Conservation (phyloP, 1,140 invertebrate species). For the Coboldia fuscipes region DNA sequence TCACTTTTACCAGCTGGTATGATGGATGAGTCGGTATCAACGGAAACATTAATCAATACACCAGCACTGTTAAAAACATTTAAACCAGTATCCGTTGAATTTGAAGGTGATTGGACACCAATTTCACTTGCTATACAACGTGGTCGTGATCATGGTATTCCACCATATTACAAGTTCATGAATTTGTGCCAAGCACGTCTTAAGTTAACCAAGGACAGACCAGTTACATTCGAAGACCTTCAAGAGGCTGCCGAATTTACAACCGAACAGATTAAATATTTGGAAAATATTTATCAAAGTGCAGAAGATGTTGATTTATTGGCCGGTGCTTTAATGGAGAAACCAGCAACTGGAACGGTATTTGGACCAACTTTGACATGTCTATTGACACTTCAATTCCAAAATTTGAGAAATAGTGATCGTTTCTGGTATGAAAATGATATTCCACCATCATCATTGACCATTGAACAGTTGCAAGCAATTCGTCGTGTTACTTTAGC, state of each 20-base stretch:
- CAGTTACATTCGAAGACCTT: constrained; percentile 38
- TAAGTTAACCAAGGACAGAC: constrained; percentile 13
- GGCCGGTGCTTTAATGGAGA: constrained; percentile 65
- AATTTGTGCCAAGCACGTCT: constrained; percentile 39
- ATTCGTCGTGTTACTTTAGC: constrained; percentile 66
- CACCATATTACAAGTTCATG: constrained; percentile 59
- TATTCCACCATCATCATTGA: constrained; percentile 69
- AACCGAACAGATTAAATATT: constrained; percentile 27
- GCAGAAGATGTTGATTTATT: constrained; percentile 74
- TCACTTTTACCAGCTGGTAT: constrained; percentile 41
- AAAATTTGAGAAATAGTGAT: constrained; percentile 56
- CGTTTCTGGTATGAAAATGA: constrained; percentile 95
- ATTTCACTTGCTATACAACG: constrained; percentile 32
- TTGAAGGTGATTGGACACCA: constrained; percentile 24
- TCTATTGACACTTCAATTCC: constrained; percentile 58
- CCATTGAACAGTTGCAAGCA: constrained; percentile 59
- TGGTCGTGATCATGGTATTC: constrained; percentile 78
- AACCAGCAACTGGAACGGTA: constrained; percentile 49
- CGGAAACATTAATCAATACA: constrained; percentile 25
- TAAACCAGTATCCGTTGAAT: constrained; percentile 14
- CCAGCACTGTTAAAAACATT: constrained; percentile 23
- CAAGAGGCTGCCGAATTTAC: constrained; percentile 30
- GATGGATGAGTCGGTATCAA: constrained; percentile 17
- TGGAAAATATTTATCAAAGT: constrained; percentile 40
- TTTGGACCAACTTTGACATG: constrained; percentile 78